Evolutionary conservation across 2,888 invertebrate species (phyloP).

Genomic region (Scaptomyza polygonia): DNA sequence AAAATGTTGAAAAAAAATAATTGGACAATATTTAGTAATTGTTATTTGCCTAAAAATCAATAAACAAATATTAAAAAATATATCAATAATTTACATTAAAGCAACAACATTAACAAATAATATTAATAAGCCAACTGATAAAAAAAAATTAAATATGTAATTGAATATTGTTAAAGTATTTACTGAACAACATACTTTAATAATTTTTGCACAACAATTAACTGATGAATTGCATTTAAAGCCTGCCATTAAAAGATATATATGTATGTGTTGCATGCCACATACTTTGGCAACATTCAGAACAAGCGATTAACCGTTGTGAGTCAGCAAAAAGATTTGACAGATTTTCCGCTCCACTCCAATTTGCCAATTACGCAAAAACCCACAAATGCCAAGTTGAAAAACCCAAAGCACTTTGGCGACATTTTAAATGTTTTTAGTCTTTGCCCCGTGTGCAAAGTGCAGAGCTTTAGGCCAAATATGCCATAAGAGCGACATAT

Average conservation of each 20-base stretch:
- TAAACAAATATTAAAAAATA: too few species aligned
- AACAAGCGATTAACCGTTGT: not conserved
- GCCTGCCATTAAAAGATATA: not conserved
- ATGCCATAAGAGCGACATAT: constrained; percentile 23
- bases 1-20: too few species aligned
- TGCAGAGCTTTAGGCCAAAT: constrained; percentile 15
- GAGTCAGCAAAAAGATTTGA: constrained; percentile 3
- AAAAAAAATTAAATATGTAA: not conserved
- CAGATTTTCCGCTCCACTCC: constrained; percentile 11
- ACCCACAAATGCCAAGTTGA: constrained; percentile 20
- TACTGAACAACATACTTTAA: not conserved
- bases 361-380: constrained; percentile 12
- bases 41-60: too few species aligned
- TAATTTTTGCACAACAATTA: constrained; percentile 5
- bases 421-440: constrained; percentile 22
- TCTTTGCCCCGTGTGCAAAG: constrained; percentile 1
- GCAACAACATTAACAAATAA: not conserved
- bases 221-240: constrained; percentile 2
- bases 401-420: constrained; percentile 27
- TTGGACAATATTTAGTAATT: too few species aligned
- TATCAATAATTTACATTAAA: constrained; percentile 4
- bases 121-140: constrained; percentile 16
- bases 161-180: not conserved
- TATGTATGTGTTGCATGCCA: not conserved
- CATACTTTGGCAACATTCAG: not conserved